These are phyloP conservation scores for Clarias batrachus DNA, from an alignment of 2,113 vertebrate genomes.

Conservation along the genomic window DNA sequence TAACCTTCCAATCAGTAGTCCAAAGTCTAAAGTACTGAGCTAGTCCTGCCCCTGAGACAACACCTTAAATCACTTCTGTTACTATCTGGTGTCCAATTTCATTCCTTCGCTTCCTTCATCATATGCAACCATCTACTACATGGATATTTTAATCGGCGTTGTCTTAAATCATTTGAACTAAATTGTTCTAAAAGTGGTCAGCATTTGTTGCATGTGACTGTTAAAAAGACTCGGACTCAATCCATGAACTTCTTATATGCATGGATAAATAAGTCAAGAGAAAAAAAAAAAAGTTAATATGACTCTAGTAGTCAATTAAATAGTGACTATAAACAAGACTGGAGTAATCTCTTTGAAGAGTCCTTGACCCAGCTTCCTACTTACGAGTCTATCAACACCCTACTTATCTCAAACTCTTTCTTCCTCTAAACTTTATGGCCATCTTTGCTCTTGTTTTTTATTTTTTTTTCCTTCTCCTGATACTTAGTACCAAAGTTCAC, in stretches of 20 bases:
- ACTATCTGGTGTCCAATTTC: neutral
- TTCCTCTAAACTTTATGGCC: conserved; percentile 45
- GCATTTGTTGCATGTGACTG: neutral
- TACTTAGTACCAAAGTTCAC: conserved; percentile 52
- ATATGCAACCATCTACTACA: neutral
- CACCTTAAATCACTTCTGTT: neutral
- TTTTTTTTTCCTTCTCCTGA: neutral
- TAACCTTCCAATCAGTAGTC: too few relatives aligned
- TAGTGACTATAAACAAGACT: neutral
- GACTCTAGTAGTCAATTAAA: conserved; percentile 3
- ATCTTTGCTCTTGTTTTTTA: conserved; percentile 37
- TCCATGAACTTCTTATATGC: neutral
- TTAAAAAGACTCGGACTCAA: neutral
- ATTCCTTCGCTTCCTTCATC: neutral
- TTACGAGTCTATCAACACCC: conserved; percentile 30
- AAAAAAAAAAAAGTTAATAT: neutral
- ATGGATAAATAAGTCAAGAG: neutral
- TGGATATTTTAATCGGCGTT: neutral
- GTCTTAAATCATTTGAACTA: neutral
- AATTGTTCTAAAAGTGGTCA: neutral
- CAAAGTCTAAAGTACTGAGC: too few relatives aligned
- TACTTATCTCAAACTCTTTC: conserved; percentile 31
- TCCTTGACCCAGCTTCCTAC: conserved; percentile 39
- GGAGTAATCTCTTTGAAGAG: conserved; percentile 4
- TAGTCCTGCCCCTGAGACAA: too few relatives aligned